These are phyloP conservation scores for Drosophila setifemur DNA, from an alignment of 1,140 invertebrate genomes.

Conservation along the genomic window DNA sequence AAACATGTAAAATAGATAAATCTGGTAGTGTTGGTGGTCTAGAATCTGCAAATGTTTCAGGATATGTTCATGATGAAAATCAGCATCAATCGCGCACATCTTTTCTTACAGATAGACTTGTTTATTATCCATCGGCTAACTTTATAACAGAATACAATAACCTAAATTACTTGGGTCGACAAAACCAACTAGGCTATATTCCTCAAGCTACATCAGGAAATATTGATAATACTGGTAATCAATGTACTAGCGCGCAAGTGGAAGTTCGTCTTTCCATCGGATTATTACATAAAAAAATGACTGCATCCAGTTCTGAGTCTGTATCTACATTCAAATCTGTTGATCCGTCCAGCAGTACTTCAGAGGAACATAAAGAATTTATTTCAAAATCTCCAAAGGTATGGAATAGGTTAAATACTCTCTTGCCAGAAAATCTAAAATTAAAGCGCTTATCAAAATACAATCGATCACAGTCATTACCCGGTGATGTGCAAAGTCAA, in stretches of 20 bases:
- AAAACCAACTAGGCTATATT: background rate
- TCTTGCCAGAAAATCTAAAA: conserved; percentile 90
- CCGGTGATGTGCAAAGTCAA: conserved; percentile 85
- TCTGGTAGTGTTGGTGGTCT: background rate
- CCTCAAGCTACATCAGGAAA: background rate
- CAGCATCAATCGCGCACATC: conserved; percentile 29
- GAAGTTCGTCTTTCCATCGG: no score
- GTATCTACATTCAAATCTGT: background rate
- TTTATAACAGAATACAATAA: conserved; percentile 60
- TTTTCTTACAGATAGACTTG: conserved; percentile 64
- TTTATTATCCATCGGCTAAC: conserved; percentile 73
- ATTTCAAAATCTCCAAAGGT: conserved; percentile 77
- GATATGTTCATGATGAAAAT: conserved; percentile 13
- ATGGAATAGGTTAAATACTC: conserved; percentile 83
- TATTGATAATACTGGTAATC: background rate
- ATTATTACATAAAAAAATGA: no score
- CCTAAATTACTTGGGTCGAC: conserved; percentile 50
- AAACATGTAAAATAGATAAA: no score
- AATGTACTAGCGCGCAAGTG: background rate
- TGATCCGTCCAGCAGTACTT: background rate
- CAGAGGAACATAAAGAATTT: background rate
- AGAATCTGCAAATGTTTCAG: background rate
- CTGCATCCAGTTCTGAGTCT: background rate
- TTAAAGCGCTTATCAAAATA: conserved; percentile 86
- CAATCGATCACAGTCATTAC: conserved; percentile 91